phyloP scores from a whole-genome alignment of 2,113 vertebrate species.

The Bungarus multicinctus region DNA sequence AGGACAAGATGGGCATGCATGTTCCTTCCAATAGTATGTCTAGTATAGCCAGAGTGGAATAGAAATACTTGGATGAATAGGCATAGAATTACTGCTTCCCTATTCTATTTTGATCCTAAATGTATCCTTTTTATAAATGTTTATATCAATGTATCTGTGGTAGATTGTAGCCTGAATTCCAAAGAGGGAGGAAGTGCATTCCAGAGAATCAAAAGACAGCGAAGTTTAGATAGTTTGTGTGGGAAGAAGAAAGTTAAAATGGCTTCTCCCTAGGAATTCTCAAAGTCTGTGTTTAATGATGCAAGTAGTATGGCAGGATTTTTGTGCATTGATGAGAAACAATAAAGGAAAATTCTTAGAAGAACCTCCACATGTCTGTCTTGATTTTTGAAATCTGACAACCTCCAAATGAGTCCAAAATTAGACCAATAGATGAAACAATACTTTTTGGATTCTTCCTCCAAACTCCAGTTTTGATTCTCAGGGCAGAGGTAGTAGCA shows the following conservation, averaged over 20 bases:
- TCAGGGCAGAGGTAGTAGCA: background rate
- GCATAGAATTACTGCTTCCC: background rate
- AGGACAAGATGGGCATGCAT: background rate
- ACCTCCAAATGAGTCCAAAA: background rate
- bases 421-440: background rate
- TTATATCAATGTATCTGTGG: background rate
- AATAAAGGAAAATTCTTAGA: background rate
- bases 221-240: background rate
- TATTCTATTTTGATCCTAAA: background rate
- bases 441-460: background rate
- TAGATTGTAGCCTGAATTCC: background rate
- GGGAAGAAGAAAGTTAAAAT: background rate
- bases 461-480: background rate
- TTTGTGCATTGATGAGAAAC: background rate
- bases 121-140: background rate
- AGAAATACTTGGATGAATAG: background rate
- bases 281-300: background rate
- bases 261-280: background rate
- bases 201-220: background rate
- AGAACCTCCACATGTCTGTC: background rate
- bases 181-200: background rate
- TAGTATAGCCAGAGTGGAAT: background rate
- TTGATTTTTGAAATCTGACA: background rate
- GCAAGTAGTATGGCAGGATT: background rate
- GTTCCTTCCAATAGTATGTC: background rate